Conservation (phyloP, 2,113 vertebrate species). For the Marmota monax region DNA sequence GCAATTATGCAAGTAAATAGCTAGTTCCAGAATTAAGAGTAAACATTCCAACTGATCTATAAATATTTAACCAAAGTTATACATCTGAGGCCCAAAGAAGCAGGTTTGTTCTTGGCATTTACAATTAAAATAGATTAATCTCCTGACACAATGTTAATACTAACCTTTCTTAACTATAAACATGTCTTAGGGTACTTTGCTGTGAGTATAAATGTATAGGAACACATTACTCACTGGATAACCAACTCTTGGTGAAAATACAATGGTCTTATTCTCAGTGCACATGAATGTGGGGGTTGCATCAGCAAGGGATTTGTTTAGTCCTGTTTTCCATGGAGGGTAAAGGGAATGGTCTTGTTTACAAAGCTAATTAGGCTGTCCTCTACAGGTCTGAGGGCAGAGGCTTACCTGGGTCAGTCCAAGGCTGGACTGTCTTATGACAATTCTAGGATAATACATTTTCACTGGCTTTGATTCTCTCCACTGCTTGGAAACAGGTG, state of each 20-base stretch:
- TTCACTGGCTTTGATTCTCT: not conserved
- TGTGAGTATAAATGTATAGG: slow-evolving; percentile 80
- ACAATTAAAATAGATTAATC: slow-evolving; percentile 84
- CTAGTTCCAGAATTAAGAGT: slow-evolving; percentile 80
- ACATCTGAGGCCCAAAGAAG: slow-evolving; percentile 82
- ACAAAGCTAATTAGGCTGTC: not conserved
- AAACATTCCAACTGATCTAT: slow-evolving; percentile 85
- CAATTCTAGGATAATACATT: not conserved
- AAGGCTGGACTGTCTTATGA: not conserved
- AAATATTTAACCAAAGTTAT: slow-evolving; percentile 89
- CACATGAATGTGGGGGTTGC: not conserved
- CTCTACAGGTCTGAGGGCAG: not conserved
- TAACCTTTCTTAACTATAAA: slow-evolving; percentile 86
- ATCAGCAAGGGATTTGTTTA: slow-evolving; percentile 38
- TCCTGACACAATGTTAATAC: slow-evolving; percentile 86
- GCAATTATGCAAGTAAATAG: slow-evolving; percentile 83
- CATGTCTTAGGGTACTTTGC: slow-evolving; percentile 79
- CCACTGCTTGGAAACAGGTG: not conserved
- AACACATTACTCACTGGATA: slow-evolving; percentile 72
- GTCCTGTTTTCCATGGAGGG: slow-evolving; percentile 5
- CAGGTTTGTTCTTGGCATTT: slow-evolving; percentile 76
- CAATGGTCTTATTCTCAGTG: slow-evolving; percentile 48
- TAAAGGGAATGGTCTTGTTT: slow-evolving; percentile 57
- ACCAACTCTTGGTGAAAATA: slow-evolving; percentile 35
- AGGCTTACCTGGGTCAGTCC: not conserved